Conservation (phyloP, 2,888 invertebrate genomes). For the Cheilosia impressa region DNA sequence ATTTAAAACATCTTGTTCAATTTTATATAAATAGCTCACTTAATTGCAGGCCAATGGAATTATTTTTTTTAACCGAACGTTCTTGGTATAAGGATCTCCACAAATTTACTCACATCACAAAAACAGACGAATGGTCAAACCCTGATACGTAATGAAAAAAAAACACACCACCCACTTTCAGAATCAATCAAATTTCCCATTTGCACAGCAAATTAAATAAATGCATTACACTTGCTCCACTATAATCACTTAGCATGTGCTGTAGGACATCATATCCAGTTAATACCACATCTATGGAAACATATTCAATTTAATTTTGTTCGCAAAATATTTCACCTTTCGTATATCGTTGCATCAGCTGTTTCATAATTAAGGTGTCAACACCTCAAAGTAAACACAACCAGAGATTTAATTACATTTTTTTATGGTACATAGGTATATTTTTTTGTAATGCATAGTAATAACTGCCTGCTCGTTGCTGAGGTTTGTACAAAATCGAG, state of each 20-base stretch:
- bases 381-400: slow-evolving; percentile 60
- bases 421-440: neutral
- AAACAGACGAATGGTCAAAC: no score
- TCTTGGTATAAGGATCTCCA: no score
- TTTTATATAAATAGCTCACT: no score
- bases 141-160: neutral
- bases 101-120: no score
- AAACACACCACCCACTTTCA: neutral
- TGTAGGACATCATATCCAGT: neutral
- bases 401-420: slow-evolving; percentile 33
- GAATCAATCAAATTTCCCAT: slow-evolving; percentile 2
- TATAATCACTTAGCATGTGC: slow-evolving; percentile 7
- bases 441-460: slow-evolving; percentile 38
- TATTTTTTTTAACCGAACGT: no score
- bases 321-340: neutral
- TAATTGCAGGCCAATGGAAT: no score
- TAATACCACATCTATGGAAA: neutral
- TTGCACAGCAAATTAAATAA: neutral
- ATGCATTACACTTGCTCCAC: neutral
- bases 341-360: slow-evolving; percentile 46
- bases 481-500: slow-evolving; percentile 38
- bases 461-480: slow-evolving; percentile 39
- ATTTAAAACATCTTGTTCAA: no score
- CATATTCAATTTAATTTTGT: slow-evolving; percentile 22
- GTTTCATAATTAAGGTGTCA: slow-evolving; percentile 55